A percentile compares a stretch with the other conserved stretches of the same genome.
Conservation (phyloP, 2,888 invertebrate species). For the Polydrusus tereticollis region DNA sequence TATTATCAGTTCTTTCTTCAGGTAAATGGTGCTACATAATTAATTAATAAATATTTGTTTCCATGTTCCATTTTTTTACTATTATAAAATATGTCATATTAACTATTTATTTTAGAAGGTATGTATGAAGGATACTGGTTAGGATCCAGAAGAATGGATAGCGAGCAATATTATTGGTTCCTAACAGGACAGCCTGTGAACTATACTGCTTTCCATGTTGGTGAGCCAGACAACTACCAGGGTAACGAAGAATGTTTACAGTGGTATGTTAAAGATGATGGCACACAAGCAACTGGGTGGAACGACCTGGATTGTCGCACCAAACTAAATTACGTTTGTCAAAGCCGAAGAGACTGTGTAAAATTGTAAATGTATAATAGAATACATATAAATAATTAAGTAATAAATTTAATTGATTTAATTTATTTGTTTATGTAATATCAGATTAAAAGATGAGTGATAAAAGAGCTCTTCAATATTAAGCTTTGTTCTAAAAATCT, state of each 20-base stretch:
- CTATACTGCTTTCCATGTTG: background rate
- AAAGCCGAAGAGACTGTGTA: background rate
- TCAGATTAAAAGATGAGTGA: too few species aligned
- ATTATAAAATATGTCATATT: background rate
- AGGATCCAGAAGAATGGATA: background rate
- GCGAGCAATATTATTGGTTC: background rate
- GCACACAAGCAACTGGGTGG: background rate
- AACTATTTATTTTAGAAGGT: background rate
- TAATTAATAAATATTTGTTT: too few species aligned
- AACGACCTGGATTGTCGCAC: background rate
- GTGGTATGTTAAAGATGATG: background rate
- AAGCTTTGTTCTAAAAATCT: too few species aligned
- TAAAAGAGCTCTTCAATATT: too few species aligned
- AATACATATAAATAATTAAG: too few species aligned
- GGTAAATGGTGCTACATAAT: too few species aligned
- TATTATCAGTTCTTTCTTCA: background rate
- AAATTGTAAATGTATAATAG: too few species aligned
- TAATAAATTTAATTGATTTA: too few species aligned
- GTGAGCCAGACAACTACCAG: background rate
- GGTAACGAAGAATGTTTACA: background rate
- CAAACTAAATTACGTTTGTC: background rate
- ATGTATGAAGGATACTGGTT: background rate
- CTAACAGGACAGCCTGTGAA: background rate
- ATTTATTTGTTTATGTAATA: too few species aligned
- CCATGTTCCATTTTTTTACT: too few species aligned